These are phyloP conservation scores for Plectropomus leopardus DNA, from an alignment of 2,113 vertebrate genomes.

Conservation along the genomic window DNA sequence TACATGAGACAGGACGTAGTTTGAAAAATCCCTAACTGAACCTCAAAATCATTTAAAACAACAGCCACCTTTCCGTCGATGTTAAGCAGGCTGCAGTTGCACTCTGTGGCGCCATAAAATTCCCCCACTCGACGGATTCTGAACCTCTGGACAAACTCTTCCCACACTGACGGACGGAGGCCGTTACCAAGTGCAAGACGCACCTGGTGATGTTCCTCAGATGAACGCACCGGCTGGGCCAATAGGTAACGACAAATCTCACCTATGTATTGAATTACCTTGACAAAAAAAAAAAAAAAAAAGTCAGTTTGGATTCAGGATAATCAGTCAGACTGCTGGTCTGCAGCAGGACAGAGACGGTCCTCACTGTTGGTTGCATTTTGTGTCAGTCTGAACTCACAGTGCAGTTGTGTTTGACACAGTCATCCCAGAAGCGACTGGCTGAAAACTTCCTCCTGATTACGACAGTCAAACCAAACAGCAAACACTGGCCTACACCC, in stretches of 20 bases:
- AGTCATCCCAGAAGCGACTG: conserved; percentile 93
- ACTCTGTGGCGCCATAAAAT: conserved; percentile 95
- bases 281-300: neutral
- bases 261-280: conserved; percentile 94
- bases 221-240: conserved; percentile 83
- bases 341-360: neutral
- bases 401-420: conserved; percentile 90
- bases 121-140: conserved; percentile 87
- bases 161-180: conserved; percentile 89
- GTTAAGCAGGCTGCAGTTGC: conserved; percentile 95
- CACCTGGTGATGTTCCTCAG: conserved; percentile 85
- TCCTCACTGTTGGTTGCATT: neutral
- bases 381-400: conserved; percentile 79
- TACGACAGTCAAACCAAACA: conserved; percentile 91
- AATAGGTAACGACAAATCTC: conserved; percentile 94
- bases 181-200: conserved; percentile 92
- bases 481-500: conserved; percentile 91
- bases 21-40: neutral
- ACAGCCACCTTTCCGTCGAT: conserved; percentile 90
- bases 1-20: neutral
- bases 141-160: conserved; percentile 90
- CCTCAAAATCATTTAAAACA: neutral
- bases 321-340: neutral
- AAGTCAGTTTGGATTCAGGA: neutral
- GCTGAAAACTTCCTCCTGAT: conserved; percentile 93